Evolutionary conservation across 2,113 vertebrate genomes (phyloP).

Genomic region (Anas platyrhynchos): DNA sequence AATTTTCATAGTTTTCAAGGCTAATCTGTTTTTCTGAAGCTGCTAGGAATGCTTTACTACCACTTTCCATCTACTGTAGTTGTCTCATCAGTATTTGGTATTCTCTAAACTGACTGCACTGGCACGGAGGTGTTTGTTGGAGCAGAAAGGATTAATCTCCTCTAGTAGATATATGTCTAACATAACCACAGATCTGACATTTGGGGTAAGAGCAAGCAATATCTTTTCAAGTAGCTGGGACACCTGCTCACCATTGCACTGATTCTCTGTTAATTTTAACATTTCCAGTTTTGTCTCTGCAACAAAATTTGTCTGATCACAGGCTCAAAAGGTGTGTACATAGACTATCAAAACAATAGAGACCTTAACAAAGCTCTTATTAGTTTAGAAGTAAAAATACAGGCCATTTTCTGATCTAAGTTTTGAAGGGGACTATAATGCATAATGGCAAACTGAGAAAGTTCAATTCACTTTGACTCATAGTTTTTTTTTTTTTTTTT

Average conservation of each 20-base stretch:
- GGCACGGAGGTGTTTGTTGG: not conserved
- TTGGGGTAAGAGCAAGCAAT: not conserved
- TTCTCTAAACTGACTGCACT: not conserved
- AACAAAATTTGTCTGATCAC: not conserved
- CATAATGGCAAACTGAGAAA: not conserved
- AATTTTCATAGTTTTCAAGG: conserved; percentile 22
- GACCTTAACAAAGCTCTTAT: accelerated
- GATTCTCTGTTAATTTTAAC: not conserved
- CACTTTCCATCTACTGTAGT: not conserved
- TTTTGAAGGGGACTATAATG: not conserved
- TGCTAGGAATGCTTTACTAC: not conserved
- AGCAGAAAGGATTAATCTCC: conserved; percentile 20
- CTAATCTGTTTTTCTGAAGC: not conserved
- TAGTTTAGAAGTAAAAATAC: not conserved
- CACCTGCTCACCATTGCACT: not conserved
- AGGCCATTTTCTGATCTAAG: not conserved
- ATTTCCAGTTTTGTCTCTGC: not conserved
- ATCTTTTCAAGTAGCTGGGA: not conserved
- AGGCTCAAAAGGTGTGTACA: not conserved
- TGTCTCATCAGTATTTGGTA: not conserved
- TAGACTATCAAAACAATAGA: not conserved
- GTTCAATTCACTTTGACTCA: not conserved
- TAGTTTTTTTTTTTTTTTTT: not conserved
- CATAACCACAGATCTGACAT: not conserved
- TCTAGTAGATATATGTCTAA: not conserved